Conservation (phyloP, 2,888 invertebrate species). For the Erebia epiphron region DNA sequence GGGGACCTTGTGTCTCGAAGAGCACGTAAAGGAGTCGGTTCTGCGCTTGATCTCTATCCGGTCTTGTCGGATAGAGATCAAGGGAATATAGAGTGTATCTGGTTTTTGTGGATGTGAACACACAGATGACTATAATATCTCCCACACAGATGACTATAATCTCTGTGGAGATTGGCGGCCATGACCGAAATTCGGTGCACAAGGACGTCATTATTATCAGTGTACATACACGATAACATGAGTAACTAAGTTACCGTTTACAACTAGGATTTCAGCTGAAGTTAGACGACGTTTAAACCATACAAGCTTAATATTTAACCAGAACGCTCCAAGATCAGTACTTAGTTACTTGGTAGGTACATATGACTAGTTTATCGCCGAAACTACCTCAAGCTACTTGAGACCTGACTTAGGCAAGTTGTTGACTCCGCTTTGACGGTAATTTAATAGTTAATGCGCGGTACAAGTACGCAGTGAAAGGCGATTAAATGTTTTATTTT, state of each 20-base stretch:
- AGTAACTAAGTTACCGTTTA: not conserved
- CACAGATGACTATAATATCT: no score
- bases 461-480: slow-evolving; percentile 9
- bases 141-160: no score
- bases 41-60: no score
- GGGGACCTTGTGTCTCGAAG: no score
- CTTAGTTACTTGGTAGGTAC: slow-evolving; percentile 10
- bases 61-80: no score
- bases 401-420: slow-evolving; percentile 31
- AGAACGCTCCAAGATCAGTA: slow-evolving; percentile 19
- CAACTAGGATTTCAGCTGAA: not conserved
- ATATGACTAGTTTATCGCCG: slow-evolving; percentile 24
- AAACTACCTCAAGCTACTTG: slow-evolving; percentile 32
- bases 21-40: no score
- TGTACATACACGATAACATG: no score
- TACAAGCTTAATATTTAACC: slow-evolving; percentile 23
- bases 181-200: no score
- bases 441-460: slow-evolving; percentile 32
- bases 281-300: slow-evolving; percentile 3
- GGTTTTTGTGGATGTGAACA: no score
- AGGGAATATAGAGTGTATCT: no score
- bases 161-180: no score
- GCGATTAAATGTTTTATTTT: not conserved
- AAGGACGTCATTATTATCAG: no score
- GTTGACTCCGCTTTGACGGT: slow-evolving; percentile 30